Evolutionary conservation across 2,888 invertebrate genomes (phyloP).

Genomic region (Sympetrum striolatum): DNA sequence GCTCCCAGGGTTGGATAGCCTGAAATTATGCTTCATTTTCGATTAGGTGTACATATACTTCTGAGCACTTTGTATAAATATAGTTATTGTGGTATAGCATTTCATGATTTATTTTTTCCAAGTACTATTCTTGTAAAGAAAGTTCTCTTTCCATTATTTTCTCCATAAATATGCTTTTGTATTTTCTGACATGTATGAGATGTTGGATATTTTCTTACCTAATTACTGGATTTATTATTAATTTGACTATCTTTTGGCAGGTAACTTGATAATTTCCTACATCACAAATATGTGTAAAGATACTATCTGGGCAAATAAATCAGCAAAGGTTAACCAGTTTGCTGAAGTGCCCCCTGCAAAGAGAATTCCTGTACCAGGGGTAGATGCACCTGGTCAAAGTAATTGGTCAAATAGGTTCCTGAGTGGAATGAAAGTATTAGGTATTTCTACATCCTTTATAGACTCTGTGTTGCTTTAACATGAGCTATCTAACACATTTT

Average conservation of each 20-base stretch:
- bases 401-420: not conserved
- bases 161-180: no score
- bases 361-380: not conserved
- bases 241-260: not conserved
- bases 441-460: not conserved
- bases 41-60: no score
- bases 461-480: conserved; percentile 19
- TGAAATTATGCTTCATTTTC: no score
- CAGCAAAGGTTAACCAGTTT: not conserved
- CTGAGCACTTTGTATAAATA: no score
- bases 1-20: no score
- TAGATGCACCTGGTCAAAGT: not conserved
- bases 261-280: not conserved
- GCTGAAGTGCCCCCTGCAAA: not conserved
- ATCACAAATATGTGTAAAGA: not conserved
- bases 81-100: no score
- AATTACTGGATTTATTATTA: not conserved
- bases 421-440: not conserved
- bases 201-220: not conserved
- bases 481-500: not conserved
- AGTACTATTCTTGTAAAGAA: no score
- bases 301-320: not conserved
- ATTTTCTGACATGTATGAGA: no score
- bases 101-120: no score
- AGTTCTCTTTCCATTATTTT: no score